A percentile compares a stretch with the other conserved stretches of the same genome.
phyloP scores from a whole-genome alignment of 2,113 vertebrate species.

The Hyaena hyaena region DNA sequence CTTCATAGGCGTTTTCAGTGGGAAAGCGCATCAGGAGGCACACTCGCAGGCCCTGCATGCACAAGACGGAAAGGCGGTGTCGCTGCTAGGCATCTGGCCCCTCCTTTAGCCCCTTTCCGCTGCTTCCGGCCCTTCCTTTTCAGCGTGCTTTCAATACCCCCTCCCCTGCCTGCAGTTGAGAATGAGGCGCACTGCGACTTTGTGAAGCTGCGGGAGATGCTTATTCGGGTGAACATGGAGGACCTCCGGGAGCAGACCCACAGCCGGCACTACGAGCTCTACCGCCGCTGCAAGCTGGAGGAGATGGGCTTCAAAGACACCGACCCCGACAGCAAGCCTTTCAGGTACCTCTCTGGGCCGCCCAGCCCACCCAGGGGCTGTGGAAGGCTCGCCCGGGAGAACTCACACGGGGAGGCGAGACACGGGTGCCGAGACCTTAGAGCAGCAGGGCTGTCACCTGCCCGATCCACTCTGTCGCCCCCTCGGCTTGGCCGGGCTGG shows the following conservation, averaged over 20 bases:
- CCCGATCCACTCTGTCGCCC: not conserved
- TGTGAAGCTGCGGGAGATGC: conserved; percentile 98
- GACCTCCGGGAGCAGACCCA: conserved; percentile 98
- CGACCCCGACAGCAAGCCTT: conserved; percentile 98
- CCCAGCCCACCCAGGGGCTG: not conserved
- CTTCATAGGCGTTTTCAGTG: conserved; percentile 23
- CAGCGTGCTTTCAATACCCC: not conserved
- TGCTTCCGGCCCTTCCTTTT: conserved; percentile 52
- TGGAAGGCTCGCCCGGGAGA: not conserved
- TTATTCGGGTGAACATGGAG: conserved; percentile 99
- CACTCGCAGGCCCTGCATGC: not conserved
- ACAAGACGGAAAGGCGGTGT: not conserved
- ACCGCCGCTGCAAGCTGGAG: conserved; percentile 98
- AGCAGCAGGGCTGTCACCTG: not conserved
- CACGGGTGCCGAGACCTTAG: not conserved
- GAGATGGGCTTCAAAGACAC: conserved; percentile 99
- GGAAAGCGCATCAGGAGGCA: not conserved
- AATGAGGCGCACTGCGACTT: conserved; percentile 99
- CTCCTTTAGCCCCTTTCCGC: not conserved
- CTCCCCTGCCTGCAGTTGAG: conserved; percentile 90
- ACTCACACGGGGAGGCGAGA: not conserved
- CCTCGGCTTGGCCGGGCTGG: conserved; percentile 19
- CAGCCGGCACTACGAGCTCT: conserved; percentile 97
- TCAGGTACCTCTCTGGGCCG: conserved; percentile 89
- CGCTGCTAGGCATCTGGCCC: not conserved